phyloP scores from a whole-genome alignment of 2,797 vertebrate species.

The Acipenser ruthenus region DNA sequence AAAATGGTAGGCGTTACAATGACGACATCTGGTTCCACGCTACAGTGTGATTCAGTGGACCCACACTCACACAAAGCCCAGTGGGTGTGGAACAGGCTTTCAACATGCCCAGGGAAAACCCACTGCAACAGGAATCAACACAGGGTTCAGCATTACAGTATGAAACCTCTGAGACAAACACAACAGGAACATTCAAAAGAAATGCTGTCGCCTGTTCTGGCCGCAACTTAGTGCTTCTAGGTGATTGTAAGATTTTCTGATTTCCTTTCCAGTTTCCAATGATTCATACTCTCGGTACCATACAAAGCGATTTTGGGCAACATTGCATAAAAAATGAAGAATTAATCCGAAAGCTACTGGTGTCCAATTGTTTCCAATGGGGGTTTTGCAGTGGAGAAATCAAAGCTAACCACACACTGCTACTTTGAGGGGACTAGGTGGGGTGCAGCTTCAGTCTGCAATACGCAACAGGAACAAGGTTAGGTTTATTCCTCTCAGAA shows the following conservation, averaged over 20 bases:
- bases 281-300: conserved; percentile 54
- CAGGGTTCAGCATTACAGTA: conserved; percentile 25
- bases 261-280: conserved; percentile 28
- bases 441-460: no score
- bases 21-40: background rate
- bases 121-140: conserved; percentile 21
- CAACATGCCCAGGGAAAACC: conserved; percentile 19
- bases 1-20: background rate
- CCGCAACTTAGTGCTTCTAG: background rate
- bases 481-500: conserved; percentile 19
- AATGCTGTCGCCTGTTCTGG: background rate
- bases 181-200: background rate
- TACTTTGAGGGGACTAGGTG: no score
- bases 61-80: background rate
- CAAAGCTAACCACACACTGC: no score
- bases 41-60: background rate
- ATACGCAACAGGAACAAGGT: conserved; percentile 11
- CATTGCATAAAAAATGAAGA: background rate
- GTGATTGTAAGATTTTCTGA: background rate
- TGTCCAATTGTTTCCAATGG: conserved; percentile 13
- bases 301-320: conserved; percentile 34
- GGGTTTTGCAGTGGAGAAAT: background rate
- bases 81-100: conserved; percentile 12
- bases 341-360: no score
- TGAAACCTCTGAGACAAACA: conserved; percentile 37